Evolutionary conservation across 1,140 invertebrate genomes (phyloP), one percentile per base, ranked within the genome.

Genomic region (Atta cephalotes): DNA sequence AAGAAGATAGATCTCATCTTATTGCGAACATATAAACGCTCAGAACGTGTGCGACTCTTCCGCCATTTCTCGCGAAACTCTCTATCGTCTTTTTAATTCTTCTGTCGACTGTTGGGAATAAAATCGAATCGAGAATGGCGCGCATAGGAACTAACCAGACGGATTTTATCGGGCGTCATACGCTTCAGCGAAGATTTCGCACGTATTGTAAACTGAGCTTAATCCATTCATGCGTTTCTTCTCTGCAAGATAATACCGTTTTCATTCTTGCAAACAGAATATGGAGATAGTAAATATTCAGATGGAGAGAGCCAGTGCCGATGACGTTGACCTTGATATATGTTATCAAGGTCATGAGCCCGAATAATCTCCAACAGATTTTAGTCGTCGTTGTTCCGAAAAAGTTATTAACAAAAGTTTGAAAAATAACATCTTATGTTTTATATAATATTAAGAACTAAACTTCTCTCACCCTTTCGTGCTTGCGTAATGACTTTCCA

Each of bases 41-140:
- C 35, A 21, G 68, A 31, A 51, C 68, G 80, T 62, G 68, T 14
- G 80, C 68, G 80, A 62, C 80, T 82, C 39, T 74, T 74, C 39
- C 80, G 68, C 68, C 39, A 62, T 72, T 82, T 60, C 80, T 82
- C 80, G 68, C 68, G 68, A 82, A 68, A 74, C 68, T 82, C 62
- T 49, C 39, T 66, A 62, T 82, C 68, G 68, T 31, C 56, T 74
- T 25, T 82, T 82, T 82, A 82, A 82, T 82, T 82, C 68, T 72
- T 82, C 39, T 14, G 51, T 49, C 39, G 53, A 62, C 25, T 74
- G 53, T n/a, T 18, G 53, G 18, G 16, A 28, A 74, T 82, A 72
- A 72, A 82, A 74, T 82, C 68, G 80, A 82, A 82, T 74, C 68
- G 79, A 14, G 66, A 72, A 72, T 66, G 21, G 21, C 10, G 66